Percentiles rank a stretch among this genome's conserved stretches.
Evolutionary conservation across 2,113 vertebrate species (phyloP).

Genomic region (Bubo bubo): DNA sequence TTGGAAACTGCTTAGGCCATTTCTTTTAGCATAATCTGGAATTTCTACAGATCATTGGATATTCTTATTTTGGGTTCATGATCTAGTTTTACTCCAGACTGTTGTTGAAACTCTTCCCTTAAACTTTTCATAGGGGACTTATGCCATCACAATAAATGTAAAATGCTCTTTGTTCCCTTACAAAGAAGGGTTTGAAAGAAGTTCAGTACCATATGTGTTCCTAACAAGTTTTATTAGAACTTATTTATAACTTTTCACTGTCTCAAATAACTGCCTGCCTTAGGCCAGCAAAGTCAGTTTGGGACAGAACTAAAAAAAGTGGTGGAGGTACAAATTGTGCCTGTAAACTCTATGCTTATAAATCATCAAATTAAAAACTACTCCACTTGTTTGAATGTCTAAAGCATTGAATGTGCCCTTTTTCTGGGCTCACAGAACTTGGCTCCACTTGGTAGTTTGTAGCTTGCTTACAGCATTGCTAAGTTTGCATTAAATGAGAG

Average conservation of each 20-base stretch:
- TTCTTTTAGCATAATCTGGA: background rate
- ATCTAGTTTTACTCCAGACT: background rate
- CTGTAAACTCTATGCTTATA: conserved; percentile 1
- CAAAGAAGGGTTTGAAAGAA: conserved; percentile 38
- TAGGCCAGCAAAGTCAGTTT: conserved; percentile 8
- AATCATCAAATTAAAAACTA: background rate
- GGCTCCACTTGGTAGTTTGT: background rate
- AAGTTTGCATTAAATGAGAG: background rate
- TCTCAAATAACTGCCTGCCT: conserved; percentile 45
- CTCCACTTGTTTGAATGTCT: background rate
- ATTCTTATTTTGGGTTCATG: background rate
- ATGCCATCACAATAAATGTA: background rate
- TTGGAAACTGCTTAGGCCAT: background rate
- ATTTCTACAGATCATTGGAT: background rate
- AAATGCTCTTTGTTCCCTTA: conserved; percentile 28
- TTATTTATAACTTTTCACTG: conserved; percentile 27
- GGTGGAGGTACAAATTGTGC: conserved; percentile 11
- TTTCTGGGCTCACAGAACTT: background rate
- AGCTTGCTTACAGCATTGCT: background rate
- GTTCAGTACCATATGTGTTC: background rate
- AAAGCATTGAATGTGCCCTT: background rate
- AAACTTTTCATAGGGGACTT: conserved; percentile 19
- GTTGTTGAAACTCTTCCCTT: background rate
- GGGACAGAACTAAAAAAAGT: background rate
- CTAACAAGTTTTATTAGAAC: conserved; percentile 5